Evolutionary conservation across 2,113 vertebrate genomes (phyloP), one percentile per base, ranked within the genome.

Genomic region (Leucopsar rothschildi): DNA sequence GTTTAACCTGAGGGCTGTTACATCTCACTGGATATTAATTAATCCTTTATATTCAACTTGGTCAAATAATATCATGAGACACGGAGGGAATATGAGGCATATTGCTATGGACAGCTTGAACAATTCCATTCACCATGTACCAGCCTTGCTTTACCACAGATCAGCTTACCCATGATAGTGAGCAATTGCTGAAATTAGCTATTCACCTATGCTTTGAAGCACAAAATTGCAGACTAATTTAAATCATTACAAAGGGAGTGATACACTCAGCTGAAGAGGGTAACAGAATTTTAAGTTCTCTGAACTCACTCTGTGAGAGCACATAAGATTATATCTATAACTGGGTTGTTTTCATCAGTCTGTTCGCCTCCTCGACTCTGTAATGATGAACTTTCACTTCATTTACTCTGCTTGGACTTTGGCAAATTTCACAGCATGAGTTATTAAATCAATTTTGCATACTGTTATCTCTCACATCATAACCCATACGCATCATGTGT

Each of bases 401-500:
- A 80, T 88, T 86, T 80, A 35, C 49, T 68, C 39, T 69, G 17
- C 37, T 65, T 81, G 42, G 40, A 81, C 40, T 50, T 49, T 7
- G 47, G 37, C 14, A 80, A 20, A 64, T 81, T 73, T 60, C 77
- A 73, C 23, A 49, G 40, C 15, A 35, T 9, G 39, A 8, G 4
- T 83, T 77, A 56, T 39, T 25, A 82, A 19, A 60, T 25, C 23
- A 40, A 11, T 71, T 82, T 60, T 3, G 1, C 20, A 45, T 21
- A 13, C 5, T 12, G 10, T 45, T 78, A 15, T 59, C 33, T 44
- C 44, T 69, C 22, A 11, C 63, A 57, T 80, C 76, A 19, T 42
- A 88, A n/a, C 24, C 64, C 53, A 37, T 9, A 44, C 7, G 24
- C 19, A 31, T 19, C 0, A 0, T 24, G 21, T 12, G 45, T 24